phyloP scores from a whole-genome alignment of 2,888 invertebrate genomes.

The Erebia ligea region DNA sequence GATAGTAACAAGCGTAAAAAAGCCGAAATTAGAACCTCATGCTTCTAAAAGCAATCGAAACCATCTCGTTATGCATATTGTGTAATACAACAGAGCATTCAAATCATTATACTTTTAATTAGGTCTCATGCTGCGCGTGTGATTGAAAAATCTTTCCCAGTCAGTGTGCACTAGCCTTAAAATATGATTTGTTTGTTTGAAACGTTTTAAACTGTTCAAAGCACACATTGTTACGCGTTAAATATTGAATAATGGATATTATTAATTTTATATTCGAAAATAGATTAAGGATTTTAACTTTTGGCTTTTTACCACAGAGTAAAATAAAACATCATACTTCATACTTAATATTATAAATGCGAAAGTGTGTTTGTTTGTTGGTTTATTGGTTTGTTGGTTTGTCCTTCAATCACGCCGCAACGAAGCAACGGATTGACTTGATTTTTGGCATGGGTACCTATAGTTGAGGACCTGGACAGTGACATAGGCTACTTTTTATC shows the following conservation, averaged over 20 bases:
- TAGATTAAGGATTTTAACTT: slow-evolving; percentile 23
- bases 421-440: too few species aligned
- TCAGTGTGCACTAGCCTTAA: slow-evolving; percentile 30
- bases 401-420: too few species aligned
- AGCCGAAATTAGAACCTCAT: slow-evolving; percentile 9
- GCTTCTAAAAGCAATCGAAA: slow-evolving; percentile 21
- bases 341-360: too few species aligned
- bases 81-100: slow-evolving; percentile 45
- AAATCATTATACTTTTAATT: slow-evolving; percentile 72
- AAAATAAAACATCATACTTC: too few species aligned
- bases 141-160: slow-evolving; percentile 65
- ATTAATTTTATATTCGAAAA: slow-evolving; percentile 39
- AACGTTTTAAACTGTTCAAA: slow-evolving; percentile 20
- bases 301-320: neutral
- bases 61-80: slow-evolving; percentile 43
- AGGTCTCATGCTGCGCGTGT: slow-evolving; percentile 63
- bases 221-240: slow-evolving; percentile 39
- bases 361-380: too few species aligned
- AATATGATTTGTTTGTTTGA: slow-evolving; percentile 38
- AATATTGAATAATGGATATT: slow-evolving; percentile 43
- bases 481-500: too few species aligned
- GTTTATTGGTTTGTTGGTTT: too few species aligned
- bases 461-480: too few species aligned
- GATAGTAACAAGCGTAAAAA: neutral
- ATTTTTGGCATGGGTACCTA: too few species aligned